Conservation (phyloP, 2,888 invertebrate species). For the Drosophila meridiana region DNA sequence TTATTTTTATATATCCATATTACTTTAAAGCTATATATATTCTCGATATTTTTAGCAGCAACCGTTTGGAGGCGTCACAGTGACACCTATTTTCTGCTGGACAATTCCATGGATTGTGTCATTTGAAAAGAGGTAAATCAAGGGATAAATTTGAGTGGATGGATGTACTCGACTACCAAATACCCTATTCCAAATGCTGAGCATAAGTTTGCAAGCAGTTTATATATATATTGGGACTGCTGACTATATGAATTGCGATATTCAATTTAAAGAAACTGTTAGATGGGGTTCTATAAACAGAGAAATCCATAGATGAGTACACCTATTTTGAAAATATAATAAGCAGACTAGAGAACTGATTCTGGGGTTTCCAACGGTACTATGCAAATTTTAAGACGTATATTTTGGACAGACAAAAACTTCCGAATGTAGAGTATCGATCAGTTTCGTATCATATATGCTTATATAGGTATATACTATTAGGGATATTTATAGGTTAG, state of each 20-base stretch:
- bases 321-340: too few species aligned
- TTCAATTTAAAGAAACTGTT: too few species aligned
- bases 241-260: too few species aligned
- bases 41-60: constrained; percentile 39
- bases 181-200: background rate
- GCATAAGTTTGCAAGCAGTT: background rate
- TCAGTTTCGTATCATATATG: background rate
- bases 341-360: too few species aligned
- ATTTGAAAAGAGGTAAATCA: constrained; percentile 68
- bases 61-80: constrained; percentile 81
- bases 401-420: background rate
- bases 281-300: too few species aligned
- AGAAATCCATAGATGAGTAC: too few species aligned
- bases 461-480: too few species aligned
- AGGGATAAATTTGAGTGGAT: background rate
- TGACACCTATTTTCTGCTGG: constrained; percentile 79
- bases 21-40: background rate
- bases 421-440: background rate
- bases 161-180: background rate
- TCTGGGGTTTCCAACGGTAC: too few species aligned
- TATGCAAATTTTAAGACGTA: too few species aligned
- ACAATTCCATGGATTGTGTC: constrained; percentile 80
- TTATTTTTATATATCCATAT: constrained; percentile 8
- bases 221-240: too few species aligned
- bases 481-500: too few species aligned